Evolutionary conservation across 23 tunicate species (phyloP).

Genomic region (Phallusia fumigata): DNA sequence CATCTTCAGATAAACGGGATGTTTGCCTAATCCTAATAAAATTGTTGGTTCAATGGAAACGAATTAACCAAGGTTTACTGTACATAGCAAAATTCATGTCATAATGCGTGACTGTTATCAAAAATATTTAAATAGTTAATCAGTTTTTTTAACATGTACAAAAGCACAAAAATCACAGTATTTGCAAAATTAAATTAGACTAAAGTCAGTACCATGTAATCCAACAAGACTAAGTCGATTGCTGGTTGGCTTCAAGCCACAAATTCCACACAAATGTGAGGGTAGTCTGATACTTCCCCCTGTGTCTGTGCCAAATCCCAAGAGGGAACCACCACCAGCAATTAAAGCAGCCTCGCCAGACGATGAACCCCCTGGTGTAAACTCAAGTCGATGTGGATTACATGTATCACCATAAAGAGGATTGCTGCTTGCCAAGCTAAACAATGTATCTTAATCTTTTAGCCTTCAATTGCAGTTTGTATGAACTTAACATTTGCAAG

Average conservation of each 20-base stretch:
- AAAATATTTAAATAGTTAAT: too few relatives aligned
- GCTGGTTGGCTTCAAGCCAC: slow-evolving; percentile 58
- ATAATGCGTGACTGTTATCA: too few relatives aligned
- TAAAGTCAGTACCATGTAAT: not conserved
- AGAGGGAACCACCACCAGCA: slow-evolving; percentile 41
- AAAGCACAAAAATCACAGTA: too few relatives aligned
- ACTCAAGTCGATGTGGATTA: slow-evolving; percentile 36
- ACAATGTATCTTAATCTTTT: not conserved
- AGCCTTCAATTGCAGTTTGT: not conserved
- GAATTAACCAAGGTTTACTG: too few relatives aligned
- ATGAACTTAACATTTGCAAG: not conserved
- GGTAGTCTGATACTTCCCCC: slow-evolving; percentile 55
- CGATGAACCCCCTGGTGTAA: slow-evolving; percentile 56
- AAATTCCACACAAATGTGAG: slow-evolving; percentile 52
- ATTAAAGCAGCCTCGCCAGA: slow-evolving; percentile 51
- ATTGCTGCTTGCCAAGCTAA: slow-evolving; percentile 47
- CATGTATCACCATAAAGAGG: slow-evolving; percentile 53
- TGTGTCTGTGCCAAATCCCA: slow-evolving; percentile 65
- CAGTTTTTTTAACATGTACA: too few relatives aligned
- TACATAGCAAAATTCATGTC: too few relatives aligned
- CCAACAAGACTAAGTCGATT: slow-evolving; percentile 28
- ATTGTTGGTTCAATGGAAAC: too few relatives aligned
- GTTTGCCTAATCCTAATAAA: too few relatives aligned
- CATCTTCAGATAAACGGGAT: too few relatives aligned
- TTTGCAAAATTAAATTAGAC: too few relatives aligned